Conservation (phyloP, 2,888 invertebrate genomes). For the Gasteruption jaculator region DNA sequence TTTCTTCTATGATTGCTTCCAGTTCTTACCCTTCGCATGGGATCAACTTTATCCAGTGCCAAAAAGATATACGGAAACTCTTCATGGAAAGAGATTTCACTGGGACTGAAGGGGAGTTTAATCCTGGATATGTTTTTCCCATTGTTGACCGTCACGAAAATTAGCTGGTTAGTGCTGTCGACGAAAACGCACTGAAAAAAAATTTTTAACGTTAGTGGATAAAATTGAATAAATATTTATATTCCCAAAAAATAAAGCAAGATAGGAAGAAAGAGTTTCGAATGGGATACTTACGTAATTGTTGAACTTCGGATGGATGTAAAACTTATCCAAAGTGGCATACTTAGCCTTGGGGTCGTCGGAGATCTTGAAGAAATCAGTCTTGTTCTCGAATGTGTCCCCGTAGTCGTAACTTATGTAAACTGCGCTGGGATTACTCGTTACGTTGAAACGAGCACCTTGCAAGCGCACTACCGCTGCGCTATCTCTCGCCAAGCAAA, state of each 20-base stretch:
- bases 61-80: conserved; percentile 66
- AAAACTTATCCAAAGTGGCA: conserved; percentile 78
- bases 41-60: conserved; percentile 69
- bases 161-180: conserved; percentile 70
- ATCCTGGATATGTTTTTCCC: conserved; percentile 64
- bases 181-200: conserved; percentile 77
- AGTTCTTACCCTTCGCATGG: conserved; percentile 58
- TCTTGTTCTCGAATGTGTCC: conserved; percentile 71
- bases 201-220: background rate
- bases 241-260: too few species aligned
- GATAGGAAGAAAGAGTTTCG: too few species aligned
- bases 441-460: conserved; percentile 33
- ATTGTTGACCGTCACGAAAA: conserved; percentile 74
- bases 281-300: conserved; percentile 72
- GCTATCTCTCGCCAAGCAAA: conserved; percentile 78
- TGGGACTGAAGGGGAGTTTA: conserved; percentile 70
- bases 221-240: conserved; percentile 8
- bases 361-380: conserved; percentile 61
- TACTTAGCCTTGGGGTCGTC: conserved; percentile 49
- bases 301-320: conserved; percentile 76
- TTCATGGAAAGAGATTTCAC: conserved; percentile 73
- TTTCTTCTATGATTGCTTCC: too few species aligned
- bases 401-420: conserved; percentile 89
- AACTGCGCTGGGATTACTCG: conserved; percentile 63
- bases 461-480: conserved; percentile 48